Evolutionary conservation across 2,888 invertebrate species (phyloP), one percentile per base, ranked within the genome.

Genomic region (Nemurella pictetii): DNA sequence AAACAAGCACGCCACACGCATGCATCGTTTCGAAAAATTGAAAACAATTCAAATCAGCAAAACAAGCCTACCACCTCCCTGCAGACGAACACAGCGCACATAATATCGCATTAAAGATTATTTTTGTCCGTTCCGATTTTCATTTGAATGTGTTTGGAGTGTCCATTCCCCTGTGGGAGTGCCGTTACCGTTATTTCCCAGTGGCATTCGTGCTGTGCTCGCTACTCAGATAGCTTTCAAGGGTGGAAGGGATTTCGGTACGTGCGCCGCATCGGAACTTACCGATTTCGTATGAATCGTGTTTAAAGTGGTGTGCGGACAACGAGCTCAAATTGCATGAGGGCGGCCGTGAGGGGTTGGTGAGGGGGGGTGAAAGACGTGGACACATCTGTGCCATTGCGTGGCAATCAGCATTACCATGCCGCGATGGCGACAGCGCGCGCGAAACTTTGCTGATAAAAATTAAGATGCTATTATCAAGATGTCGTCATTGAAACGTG

Each of bases 201-300:
- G 30, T 78, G 78, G 78, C n/a, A 30, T 30, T 30, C n/a, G n/a
- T n/a, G n/a, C n/a, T n/a, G n/a, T 78, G 30, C 30, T 30, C n/a
- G n/a, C 28, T 30, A 30, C 30, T 29, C 29, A 28, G n/a, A 29
- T 75, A 28, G 75, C 26, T 26, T 75, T 27, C 27, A 75, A 30
- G 12, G n/a, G 26, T 75, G 78, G 30, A 30, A 4, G 78, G 30
- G 78, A 78, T 28, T 78, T 30, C 20, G 28, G 30, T 20, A 78
- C 78, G 78, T 78, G 78, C 4, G 2, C 9, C 78, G 78, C 75
- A 75, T 75, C 25, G 26, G 75, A 80, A 80, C 25, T 32, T 80
- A 35, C 36, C 80, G 80, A 80, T 80, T 80, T 80, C 15, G 32
- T 80, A 80, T 80, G 80, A 80, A 80, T 80, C 32, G 80, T 35